Evolutionary conservation across 2,797 vertebrate species (phyloP).

Genomic region (Coreius guichenoti): DNA sequence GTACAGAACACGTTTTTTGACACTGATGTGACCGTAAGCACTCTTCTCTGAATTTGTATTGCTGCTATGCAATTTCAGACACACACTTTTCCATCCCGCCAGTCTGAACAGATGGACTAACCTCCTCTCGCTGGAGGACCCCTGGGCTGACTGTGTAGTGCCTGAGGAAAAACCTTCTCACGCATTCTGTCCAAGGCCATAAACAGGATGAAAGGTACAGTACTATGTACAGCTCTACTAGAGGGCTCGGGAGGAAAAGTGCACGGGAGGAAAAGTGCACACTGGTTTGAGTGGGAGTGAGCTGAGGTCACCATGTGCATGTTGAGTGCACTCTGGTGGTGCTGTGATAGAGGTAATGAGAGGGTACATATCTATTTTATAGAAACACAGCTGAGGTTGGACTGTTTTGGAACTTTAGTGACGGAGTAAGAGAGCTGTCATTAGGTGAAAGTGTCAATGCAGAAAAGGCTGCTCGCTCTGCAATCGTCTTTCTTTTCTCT

Average conservation of each 20-base stretch:
- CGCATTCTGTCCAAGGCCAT: constrained; percentile 47
- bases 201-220: constrained; percentile 40
- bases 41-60: constrained; percentile 19
- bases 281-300: constrained; percentile 45
- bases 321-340: constrained; percentile 29
- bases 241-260: background rate
- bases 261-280: constrained; percentile 3
- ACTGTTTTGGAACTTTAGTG: constrained; percentile 1
- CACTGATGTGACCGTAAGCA: constrained; percentile 3
- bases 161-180: constrained; percentile 54
- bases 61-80: constrained; percentile 27
- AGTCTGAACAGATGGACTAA: constrained; percentile 61
- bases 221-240: constrained; percentile 20
- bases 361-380: constrained; percentile 33
- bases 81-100: constrained; percentile 33
- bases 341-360: constrained; percentile 11
- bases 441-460: background rate
- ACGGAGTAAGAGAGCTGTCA: background rate
- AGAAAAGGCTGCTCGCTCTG: background rate
- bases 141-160: constrained; percentile 46
- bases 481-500: constrained; percentile 2
- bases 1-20: background rate
- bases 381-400: constrained; percentile 19
- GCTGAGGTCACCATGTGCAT: background rate
- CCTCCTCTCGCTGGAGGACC: constrained; percentile 40